A percentile compares a stretch with the other conserved stretches of the same genome.
Evolutionary conservation across 2,888 invertebrate genomes (phyloP).

Genomic region (Caenorhabditis sinica): DNA sequence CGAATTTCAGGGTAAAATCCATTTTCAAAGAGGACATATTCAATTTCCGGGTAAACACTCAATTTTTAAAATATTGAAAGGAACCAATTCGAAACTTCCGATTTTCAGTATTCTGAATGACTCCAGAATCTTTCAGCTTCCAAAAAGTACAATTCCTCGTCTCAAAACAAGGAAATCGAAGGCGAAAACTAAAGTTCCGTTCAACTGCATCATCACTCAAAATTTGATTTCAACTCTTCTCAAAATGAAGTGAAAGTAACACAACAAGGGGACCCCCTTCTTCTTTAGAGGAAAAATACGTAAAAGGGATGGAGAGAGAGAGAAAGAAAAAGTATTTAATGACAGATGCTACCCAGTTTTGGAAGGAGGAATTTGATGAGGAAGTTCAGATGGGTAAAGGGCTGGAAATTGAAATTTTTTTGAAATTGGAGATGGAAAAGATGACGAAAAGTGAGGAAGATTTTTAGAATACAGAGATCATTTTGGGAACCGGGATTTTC

Average conservation of each 20-base stretch:
- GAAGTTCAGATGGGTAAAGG: too few species aligned
- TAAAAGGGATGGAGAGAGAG: background rate
- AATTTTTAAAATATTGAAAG: too few species aligned
- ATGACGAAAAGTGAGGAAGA: too few species aligned
- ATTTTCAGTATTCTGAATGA: background rate
- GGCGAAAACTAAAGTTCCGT: too few species aligned
- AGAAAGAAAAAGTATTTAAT: slow-evolving; percentile 6
- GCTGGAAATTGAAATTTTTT: background rate
- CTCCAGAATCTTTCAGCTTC: background rate
- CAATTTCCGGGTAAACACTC: background rate
- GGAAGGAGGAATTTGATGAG: background rate
- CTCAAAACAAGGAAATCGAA: too few species aligned
- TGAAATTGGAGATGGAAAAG: background rate
- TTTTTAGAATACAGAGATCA: too few species aligned
- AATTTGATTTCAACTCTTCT: too few species aligned
- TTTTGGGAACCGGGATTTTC: too few species aligned
- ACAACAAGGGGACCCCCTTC: background rate
- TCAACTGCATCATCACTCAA: too few species aligned
- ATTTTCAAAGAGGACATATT: too few species aligned
- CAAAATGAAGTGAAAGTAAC: background rate
- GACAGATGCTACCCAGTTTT: background rate
- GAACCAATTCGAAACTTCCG: background rate
- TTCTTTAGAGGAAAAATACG: background rate
- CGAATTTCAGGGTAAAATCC: too few species aligned
- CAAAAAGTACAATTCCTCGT: too few species aligned